These are phyloP conservation scores for Parnassius orleans DNA, from an alignment of 2,888 invertebrate genomes.

Conservation along the genomic window DNA sequence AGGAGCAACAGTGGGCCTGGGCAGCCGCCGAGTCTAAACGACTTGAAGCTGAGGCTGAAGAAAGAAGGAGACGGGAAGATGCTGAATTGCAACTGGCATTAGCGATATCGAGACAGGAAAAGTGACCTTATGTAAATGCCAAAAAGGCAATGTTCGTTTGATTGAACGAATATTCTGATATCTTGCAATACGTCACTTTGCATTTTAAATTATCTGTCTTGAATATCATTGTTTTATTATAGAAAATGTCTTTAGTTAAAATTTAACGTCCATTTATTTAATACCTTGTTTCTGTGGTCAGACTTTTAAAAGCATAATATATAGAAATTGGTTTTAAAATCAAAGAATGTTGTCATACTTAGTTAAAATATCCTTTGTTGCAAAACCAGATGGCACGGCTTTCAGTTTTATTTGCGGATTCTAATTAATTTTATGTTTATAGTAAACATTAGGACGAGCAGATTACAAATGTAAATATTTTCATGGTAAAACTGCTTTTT, in stretches of 20 bases:
- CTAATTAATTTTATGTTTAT: too few species aligned
- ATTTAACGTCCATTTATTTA: too few species aligned
- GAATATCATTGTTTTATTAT: constrained; percentile 3
- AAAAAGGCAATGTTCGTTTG: constrained; percentile 3
- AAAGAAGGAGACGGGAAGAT: constrained; percentile 82
- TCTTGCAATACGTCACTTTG: constrained; percentile 6
- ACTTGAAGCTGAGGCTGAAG: constrained; percentile 82
- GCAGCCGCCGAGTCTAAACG: constrained; percentile 85
- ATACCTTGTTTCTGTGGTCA: too few species aligned
- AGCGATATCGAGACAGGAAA: constrained; percentile 82
- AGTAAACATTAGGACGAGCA: too few species aligned
- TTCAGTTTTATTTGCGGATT: too few species aligned
- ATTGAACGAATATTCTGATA: background rate
- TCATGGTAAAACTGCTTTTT: too few species aligned
- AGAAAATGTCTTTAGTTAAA: background rate
- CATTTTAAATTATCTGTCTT: constrained; percentile 26
- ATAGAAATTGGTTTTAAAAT: too few species aligned
- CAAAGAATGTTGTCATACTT: too few species aligned
- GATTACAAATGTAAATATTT: too few species aligned
- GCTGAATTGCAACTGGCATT: constrained; percentile 88
- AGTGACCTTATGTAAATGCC: constrained; percentile 44
- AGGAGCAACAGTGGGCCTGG: constrained; percentile 88
- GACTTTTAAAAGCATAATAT: too few species aligned
- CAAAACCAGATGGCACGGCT: too few species aligned
- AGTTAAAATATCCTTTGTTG: too few species aligned